Conservation (phyloP, 2,113 vertebrate species). For the Myrmecobius fasciatus region DNA sequence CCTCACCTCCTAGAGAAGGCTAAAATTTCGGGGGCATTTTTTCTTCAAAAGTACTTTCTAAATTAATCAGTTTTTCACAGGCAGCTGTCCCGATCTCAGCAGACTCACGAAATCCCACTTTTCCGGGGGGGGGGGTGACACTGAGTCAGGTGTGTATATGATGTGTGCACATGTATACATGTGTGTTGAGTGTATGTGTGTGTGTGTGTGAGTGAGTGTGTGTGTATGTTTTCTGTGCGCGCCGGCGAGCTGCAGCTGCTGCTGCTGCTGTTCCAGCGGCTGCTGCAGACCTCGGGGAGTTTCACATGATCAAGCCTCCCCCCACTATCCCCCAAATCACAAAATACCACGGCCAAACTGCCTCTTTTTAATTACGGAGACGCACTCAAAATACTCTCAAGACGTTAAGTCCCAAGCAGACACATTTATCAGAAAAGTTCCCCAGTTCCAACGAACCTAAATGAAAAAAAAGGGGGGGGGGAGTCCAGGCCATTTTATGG, state of each 20-base stretch:
- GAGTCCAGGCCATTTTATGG: conserved; percentile 55
- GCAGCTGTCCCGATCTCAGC: conserved; percentile 67
- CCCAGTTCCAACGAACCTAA: conserved; percentile 41
- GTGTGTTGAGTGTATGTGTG: background rate
- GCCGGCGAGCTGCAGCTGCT: background rate
- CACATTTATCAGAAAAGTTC: conserved; percentile 63
- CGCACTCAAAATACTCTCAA: conserved; percentile 5
- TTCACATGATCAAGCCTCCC: conserved; percentile 76
- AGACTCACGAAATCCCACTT: conserved; percentile 56
- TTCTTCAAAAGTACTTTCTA: conserved; percentile 68
- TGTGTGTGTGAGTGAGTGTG: background rate
- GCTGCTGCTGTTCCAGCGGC: background rate
- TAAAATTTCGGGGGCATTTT: conserved; percentile 72
- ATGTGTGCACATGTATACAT: conserved; percentile 1
- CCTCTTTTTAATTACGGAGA: conserved; percentile 72
- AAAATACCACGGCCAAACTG: conserved; percentile 77
- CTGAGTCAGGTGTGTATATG: conserved; percentile 52
- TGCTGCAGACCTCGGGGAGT: conserved; percentile 75
- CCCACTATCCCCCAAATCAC: conserved; percentile 45
- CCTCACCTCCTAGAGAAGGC: conserved; percentile 64
- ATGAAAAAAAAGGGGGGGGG: conserved; percentile 9
- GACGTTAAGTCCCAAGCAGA: conserved; percentile 35
- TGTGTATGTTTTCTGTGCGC: background rate
- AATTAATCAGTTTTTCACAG: conserved; percentile 73
- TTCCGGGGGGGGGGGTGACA: conserved; percentile 62